These are phyloP conservation scores for Philhelius pedissequus DNA, from an alignment of 2,888 invertebrate genomes.

Conservation along the genomic window DNA sequence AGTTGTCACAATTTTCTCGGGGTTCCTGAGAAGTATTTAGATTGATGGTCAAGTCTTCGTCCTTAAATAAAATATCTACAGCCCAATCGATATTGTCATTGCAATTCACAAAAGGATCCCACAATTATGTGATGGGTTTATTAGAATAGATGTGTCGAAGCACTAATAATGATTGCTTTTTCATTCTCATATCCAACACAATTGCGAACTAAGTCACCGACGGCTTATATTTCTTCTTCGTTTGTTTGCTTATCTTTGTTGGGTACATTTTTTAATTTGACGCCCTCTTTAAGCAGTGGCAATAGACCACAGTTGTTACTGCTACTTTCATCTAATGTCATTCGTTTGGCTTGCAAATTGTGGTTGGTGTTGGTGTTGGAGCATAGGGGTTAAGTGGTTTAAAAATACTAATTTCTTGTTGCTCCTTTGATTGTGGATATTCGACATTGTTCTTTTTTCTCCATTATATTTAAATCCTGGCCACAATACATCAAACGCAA, in stretches of 20 bases:
- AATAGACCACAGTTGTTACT: conserved; percentile 67
- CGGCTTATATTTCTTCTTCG: not conserved
- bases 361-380: not conserved
- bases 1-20: conserved; percentile 67
- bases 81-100: conserved; percentile 88
- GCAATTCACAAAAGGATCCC: conserved; percentile 88
- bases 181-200: conserved; percentile 79
- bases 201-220: conserved; percentile 72
- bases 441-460: not conserved
- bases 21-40: not conserved
- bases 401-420: not conserved
- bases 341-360: conserved; percentile 37
- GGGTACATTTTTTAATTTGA: conserved; percentile 54
- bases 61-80: conserved; percentile 86
- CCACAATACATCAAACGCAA: not conserved
- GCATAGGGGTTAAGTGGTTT: conserved; percentile 21
- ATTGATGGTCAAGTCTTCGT: conserved; percentile 75
- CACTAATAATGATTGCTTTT: conserved; percentile 79
- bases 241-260: not conserved
- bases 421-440: conserved; percentile 18
- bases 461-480: not conserved
- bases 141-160: conserved; percentile 83
- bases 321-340: conserved; percentile 26
- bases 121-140: conserved; percentile 82
- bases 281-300: conserved; percentile 73